Evolutionary conservation across 2,888 invertebrate species (phyloP).

Genomic region (Tenthredo mesomela): DNA sequence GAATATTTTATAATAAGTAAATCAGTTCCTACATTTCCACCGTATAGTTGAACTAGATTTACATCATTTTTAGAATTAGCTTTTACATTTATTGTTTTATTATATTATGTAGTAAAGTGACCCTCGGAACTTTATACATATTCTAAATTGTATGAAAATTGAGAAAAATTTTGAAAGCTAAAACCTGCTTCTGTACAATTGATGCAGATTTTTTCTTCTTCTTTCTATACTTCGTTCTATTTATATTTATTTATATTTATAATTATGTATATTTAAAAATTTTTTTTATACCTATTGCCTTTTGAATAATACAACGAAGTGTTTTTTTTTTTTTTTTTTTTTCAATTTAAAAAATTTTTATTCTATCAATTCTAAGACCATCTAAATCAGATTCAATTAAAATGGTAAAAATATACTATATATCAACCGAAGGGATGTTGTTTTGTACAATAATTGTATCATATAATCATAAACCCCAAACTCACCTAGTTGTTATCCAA

Average conservation of each 20-base stretch:
- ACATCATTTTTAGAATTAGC: conserved; percentile 29
- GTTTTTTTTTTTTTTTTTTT: too few relatives aligned
- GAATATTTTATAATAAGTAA: conserved; percentile 62
- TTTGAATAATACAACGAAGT: neutral
- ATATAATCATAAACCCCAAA: conserved; percentile 64
- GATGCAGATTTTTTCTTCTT: too few relatives aligned
- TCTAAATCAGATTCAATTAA: neutral
- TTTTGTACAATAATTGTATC: conserved; percentile 71
- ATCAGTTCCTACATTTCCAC: conserved; percentile 56
- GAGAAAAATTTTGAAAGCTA: neutral
- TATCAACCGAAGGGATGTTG: conserved; percentile 64
- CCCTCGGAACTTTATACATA: neutral
- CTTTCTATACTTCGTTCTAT: neutral
- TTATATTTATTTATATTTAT: neutral
- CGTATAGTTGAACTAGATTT: conserved; percentile 34
- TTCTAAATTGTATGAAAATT: neutral
- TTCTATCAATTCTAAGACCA: conserved; percentile 15
- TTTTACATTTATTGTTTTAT: neutral
- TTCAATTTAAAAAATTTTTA: neutral
- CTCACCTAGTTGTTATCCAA: conserved; percentile 64
- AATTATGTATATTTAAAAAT: neutral
- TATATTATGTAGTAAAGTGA: neutral
- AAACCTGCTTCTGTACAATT: neutral
- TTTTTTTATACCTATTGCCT: too few relatives aligned
- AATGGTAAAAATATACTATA: conserved; percentile 34